Evolutionary conservation across 1,140 invertebrate species (phyloP).

Genomic region (Anastrepha ludens): DNA sequence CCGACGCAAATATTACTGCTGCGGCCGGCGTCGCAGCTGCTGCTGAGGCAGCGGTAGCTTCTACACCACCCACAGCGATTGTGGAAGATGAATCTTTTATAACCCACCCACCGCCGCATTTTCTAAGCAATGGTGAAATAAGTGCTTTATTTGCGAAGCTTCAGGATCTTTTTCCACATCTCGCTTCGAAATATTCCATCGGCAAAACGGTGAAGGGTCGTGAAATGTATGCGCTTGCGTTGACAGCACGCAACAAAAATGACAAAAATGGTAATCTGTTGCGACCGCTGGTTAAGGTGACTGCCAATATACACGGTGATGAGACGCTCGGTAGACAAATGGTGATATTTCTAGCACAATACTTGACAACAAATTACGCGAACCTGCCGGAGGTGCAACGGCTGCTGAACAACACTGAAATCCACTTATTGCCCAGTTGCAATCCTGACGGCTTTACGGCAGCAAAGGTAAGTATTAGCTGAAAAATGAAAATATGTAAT

Average conservation of each 20-base stretch:
- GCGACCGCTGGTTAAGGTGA: conserved; percentile 93
- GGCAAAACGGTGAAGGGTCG: conserved; percentile 86
- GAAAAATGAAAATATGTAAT: background rate
- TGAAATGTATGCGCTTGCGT: conserved; percentile 82
- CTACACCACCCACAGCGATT: background rate
- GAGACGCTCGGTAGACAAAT: conserved; percentile 93
- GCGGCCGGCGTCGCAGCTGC: background rate
- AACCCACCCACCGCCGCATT: conserved; percentile 60
- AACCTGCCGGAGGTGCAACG: conserved; percentile 80
- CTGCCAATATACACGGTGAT: conserved; percentile 99
- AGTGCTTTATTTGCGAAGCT: conserved; percentile 63
- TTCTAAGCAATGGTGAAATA: conserved; percentile 66
- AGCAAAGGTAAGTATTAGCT: conserved; percentile 79
- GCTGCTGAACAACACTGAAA: conserved; percentile 88
- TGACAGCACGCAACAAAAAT: conserved; percentile 59
- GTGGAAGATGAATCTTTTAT: conserved; percentile 58
- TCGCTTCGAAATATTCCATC: conserved; percentile 85
- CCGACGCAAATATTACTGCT: background rate
- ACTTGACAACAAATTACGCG: conserved; percentile 86
- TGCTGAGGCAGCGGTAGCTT: background rate
- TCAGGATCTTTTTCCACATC: conserved; percentile 70
- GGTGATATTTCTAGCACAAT: conserved; percentile 87
- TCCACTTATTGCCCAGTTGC: conserved; percentile 92
- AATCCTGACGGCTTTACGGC: conserved; percentile 93
- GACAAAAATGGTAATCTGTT: conserved; percentile 61